Percentiles rank a stretch among this genome's conserved stretches.
These are phyloP conservation scores for Apostichopus leukothele DNA, from an alignment of 53 echinoderm and acorn worm genomes.

Conservation along the genomic window DNA sequence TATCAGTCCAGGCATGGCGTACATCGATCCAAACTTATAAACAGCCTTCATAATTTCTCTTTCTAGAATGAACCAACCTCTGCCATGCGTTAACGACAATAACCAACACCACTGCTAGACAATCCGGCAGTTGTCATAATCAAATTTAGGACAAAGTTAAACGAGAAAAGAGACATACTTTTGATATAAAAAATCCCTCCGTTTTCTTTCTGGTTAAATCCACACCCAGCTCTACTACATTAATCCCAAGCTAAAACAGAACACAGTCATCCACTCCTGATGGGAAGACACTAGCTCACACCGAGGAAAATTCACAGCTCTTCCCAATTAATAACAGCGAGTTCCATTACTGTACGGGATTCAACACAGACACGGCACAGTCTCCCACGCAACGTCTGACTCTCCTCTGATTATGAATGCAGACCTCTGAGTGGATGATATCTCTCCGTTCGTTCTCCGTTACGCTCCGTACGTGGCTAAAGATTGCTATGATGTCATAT, in stretches of 20 bases:
- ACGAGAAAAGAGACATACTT: neutral
- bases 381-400: neutral
- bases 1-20: too few species aligned
- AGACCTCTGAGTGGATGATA: neutral
- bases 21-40: too few species aligned
- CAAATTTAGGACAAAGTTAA: neutral
- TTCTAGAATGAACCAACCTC: too few species aligned
- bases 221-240: conserved; percentile 5
- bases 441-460: neutral
- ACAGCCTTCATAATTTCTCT: too few species aligned
- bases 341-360: neutral
- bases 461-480: neutral
- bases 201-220: conserved; percentile 15
- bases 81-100: neutral
- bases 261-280: neutral
- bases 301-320: neutral
- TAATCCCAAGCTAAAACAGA: too few species aligned
- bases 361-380: neutral
- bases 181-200: neutral
- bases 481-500: conserved; percentile 43
- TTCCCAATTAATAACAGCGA: neutral
- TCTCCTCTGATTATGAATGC: conserved; percentile 23
- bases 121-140: neutral
- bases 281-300: neutral
- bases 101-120: neutral